Evolutionary conservation across 2,888 invertebrate species (phyloP).

Genomic region (Mellilla xanthometata): DNA sequence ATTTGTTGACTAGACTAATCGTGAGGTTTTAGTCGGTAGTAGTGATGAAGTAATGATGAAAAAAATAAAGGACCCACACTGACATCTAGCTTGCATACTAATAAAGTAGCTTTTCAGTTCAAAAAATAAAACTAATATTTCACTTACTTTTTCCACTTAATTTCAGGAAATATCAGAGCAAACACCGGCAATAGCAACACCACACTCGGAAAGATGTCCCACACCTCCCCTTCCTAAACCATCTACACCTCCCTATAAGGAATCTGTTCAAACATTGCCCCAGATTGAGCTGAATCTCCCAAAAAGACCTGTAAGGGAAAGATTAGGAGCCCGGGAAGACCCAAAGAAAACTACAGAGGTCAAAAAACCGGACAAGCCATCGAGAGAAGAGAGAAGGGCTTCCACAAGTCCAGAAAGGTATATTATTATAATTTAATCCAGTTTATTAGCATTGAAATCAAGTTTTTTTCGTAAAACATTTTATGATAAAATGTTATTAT

Average conservation of each 20-base stretch:
- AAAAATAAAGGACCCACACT: no score
- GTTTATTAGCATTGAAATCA: no score
- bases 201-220: slow-evolving; percentile 48
- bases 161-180: slow-evolving; percentile 66
- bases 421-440: no score
- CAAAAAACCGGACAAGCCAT: slow-evolving; percentile 32
- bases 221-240: slow-evolving; percentile 31
- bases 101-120: no score
- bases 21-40: no score
- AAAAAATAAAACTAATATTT: no score
- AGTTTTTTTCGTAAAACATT: no score
- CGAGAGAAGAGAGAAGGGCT: slow-evolving; percentile 32
- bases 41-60: no score
- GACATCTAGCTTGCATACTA: no score
- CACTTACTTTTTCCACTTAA: slow-evolving; percentile 6
- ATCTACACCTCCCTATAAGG: slow-evolving; percentile 35
- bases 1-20: no score
- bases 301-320: slow-evolving; percentile 71
- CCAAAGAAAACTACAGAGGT: slow-evolving; percentile 44
- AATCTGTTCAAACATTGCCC: slow-evolving; percentile 56
- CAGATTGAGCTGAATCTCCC: slow-evolving; percentile 76
- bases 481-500: no score
- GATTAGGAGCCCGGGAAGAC: slow-evolving; percentile 60
- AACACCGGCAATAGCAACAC: slow-evolving; percentile 46
- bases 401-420: slow-evolving; percentile 73